Base-by-base conservation (phyloP, 2,113 vertebrate species). In the Festucalex cinctus region DNA sequence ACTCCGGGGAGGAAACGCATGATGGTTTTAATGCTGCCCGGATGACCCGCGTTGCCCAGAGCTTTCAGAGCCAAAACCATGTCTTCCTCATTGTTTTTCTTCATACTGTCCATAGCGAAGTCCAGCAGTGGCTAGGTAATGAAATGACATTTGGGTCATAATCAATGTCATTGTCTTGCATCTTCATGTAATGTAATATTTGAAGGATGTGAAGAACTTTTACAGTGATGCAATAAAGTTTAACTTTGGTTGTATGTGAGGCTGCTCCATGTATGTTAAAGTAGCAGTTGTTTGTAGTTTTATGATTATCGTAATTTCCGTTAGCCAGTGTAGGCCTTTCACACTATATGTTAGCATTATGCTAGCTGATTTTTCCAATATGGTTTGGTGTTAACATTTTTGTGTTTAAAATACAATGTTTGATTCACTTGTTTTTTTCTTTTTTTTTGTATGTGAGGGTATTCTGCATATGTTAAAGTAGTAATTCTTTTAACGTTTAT, bases 1-100 rank as follows among this genome's bases (percentile, higher is more conserved):
- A 90, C 87, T 0, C 87, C 59, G 0, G 93, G 92, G 43, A 96
- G 77, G 80, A 93, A 91, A 74, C 91, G 94, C 70, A 88, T 73
- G 75, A 96, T 87, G 60, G 90, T 92, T 80, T 95, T 96, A 70
- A 93, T 78, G 85, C 93, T 94, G 71, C 78, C 78, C 51, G 88
- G 88, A 61, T 95, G 93, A 57, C 93, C 94, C 1, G 94, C 77
- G 9, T 96, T 97, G 61, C 93, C 94, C 53, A 96, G 81, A 71
- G 93, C 92, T 79, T 93, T 95, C 78, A 96, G 83, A 65, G 86
- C 83, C 0, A 93, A 68, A 57, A 90, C 68, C 81, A 94, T 94
- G 37, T 92, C 89, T 12, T 85, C 82, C 58, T 93, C 87, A 1
- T 84, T 84, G 70, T 48, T 79, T 1, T 58, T 91, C 73, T 51